A percentile compares a stretch with the other conserved stretches of the same genome.
Evolutionary conservation across 2,888 invertebrate species (phyloP).

Genomic region (Phaonia tiefii): DNA sequence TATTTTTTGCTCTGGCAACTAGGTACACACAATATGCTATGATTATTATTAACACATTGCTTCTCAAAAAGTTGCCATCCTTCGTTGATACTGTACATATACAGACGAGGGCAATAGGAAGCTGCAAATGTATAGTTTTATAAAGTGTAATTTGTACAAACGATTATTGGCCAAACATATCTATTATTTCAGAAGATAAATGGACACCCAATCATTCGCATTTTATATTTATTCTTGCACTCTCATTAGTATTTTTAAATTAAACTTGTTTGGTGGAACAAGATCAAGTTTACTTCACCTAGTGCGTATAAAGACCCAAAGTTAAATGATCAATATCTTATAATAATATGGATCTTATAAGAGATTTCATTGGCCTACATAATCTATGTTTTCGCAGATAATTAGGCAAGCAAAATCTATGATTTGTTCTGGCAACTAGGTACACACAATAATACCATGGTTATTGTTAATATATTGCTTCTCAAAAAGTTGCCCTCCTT

Average conservation of each 20-base stretch:
- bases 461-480: constrained; percentile 63
- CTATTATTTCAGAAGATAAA: constrained; percentile 69
- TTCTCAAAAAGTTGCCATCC: constrained; percentile 69
- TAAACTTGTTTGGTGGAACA: no score
- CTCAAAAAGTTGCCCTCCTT: constrained; percentile 67
- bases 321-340: no score
- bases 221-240: constrained; percentile 69
- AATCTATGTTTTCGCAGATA: constrained; percentile 69
- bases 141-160: constrained; percentile 60
- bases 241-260: constrained; percentile 32
- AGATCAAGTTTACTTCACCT: no score
- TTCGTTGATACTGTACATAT: no score
- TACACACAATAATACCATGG: constrained; percentile 64
- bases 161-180: constrained; percentile 58
- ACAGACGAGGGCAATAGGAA: no score
- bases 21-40: constrained; percentile 64
- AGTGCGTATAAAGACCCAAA: no score
- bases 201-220: constrained; percentile 73
- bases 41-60: constrained; percentile 55
- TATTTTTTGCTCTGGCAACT: constrained; percentile 73
- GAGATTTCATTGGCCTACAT: constrained; percentile 76
- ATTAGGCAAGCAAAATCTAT: constrained; percentile 78
- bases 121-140: background rate
- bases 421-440: constrained; percentile 72
- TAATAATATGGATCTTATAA: no score